Conservation (phyloP, 2,797 vertebrate species). For the Lepilemur ruficaudatus region DNA sequence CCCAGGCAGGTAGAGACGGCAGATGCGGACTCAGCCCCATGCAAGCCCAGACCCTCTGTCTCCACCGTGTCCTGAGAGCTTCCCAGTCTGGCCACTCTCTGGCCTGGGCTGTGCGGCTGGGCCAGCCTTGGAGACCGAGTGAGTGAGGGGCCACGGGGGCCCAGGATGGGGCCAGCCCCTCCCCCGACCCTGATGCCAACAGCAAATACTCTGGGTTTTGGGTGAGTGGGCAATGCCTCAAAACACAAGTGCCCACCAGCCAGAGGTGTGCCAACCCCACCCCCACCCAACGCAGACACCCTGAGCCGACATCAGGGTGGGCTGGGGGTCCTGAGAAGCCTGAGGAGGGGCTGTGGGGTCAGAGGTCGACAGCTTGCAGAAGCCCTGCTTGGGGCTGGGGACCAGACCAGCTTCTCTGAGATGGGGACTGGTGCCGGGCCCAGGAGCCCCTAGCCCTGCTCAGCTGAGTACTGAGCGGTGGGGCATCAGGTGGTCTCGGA, state of each 20-base stretch:
- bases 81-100: too few relatives aligned
- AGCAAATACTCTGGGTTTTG: neutral
- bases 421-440: neutral
- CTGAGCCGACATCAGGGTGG: neutral
- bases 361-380: neutral
- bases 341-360: neutral
- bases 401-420: neutral
- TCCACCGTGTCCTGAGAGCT: neutral
- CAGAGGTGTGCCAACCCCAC: neutral
- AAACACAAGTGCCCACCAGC: neutral
- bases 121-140: fast-evolving
- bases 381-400: neutral
- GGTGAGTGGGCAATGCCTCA: neutral
- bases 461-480: neutral
- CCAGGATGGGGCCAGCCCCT: neutral
- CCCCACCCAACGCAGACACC: neutral
- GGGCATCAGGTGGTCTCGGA: neutral
- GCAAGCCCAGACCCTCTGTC: neutral
- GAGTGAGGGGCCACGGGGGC: too few relatives aligned
- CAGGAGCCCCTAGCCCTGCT: neutral
- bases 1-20: neutral
- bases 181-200: neutral
- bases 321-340: neutral
- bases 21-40: neutral
- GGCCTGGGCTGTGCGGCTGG: too few relatives aligned